These are phyloP conservation scores for Leptobrachium leishanense DNA, from an alignment of 2,113 vertebrate species.

Conservation along the genomic window DNA sequence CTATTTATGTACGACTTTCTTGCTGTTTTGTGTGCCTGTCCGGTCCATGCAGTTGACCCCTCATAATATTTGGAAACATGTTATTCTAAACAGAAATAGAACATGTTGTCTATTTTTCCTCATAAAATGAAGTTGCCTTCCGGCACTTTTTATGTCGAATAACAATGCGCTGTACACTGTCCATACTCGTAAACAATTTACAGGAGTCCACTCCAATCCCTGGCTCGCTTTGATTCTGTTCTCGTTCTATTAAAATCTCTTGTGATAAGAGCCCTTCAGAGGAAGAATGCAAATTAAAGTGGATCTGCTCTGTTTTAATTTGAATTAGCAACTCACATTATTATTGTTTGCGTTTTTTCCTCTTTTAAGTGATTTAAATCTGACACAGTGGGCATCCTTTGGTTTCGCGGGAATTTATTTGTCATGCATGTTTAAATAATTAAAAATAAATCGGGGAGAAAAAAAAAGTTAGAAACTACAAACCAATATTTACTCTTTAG, in stretches of 20 bases:
- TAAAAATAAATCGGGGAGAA: no score
- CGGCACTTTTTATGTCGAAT: constrained; percentile 64
- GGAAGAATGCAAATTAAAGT: constrained; percentile 48
- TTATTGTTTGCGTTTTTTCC: constrained; percentile 17
- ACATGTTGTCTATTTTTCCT: constrained; percentile 58
- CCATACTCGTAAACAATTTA: constrained; percentile 60
- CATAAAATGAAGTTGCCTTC: constrained; percentile 64
- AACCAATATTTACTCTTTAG: no score
- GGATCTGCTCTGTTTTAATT: constrained; percentile 37
- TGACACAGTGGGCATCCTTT: no score
- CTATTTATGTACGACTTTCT: background rate
- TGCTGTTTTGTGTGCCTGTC: background rate
- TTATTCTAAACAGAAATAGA: constrained; percentile 61
- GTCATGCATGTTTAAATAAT: no score
- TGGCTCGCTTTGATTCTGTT: constrained; percentile 55
- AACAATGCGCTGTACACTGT: constrained; percentile 63
- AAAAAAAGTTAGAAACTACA: no score
- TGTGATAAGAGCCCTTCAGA: constrained; percentile 55
- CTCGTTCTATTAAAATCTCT: constrained; percentile 53
- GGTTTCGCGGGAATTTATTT: no score
- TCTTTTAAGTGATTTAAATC: background rate
- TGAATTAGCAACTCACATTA: constrained; percentile 36
- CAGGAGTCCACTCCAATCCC: constrained; percentile 56
- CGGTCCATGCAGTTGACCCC: constrained; percentile 38
- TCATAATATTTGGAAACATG: constrained; percentile 52